Evolutionary conservation across 2,888 invertebrate genomes (phyloP), one percentile per base, ranked within the genome.

Genomic region (Lathronympha strigana): DNA sequence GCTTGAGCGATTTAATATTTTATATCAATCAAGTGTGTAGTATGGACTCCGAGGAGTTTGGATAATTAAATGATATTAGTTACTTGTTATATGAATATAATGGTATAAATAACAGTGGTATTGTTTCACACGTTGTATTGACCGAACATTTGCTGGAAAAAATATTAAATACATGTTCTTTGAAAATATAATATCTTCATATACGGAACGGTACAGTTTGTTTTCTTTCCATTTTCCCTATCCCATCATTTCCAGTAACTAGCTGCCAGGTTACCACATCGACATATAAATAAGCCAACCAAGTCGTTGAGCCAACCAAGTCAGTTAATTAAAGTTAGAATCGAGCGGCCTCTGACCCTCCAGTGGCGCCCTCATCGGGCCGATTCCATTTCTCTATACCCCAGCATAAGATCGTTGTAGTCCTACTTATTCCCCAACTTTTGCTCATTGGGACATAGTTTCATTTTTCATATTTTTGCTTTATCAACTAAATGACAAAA

Each of bases 121-220:
- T 88, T 87, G 90, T 90, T 92, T 90, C 86, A 87, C 87, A 84
- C 80, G 86, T 88, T 90, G 83, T 90, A 88, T 85, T 87, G 84
- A 88, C 84, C 84, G 87, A 86, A 82, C 85, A 84, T 89, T 88
- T 82, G 90, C 88, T 87, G 88, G 43, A 87, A 75, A 80, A 83
- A 83, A 82, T 83, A 83, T 61, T 86, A 85, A 85, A 82, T 88
- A 91, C 84, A 89, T 90, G 92, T 91, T 91, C 91, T 90, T 90
- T 90, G 86, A 88, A 89, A 90, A 91, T 92, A 92, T 91, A 90
- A 88, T 92, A 90, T 87, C 92, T 92, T 91, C 89, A 90, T 91
- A 90, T 90, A 90, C 76, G 68, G 69, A 78, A 81, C 72, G 70
- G 67, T 71, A 66, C 63, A 53, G 57, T 69, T 72, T 72, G 74